Conservation (phyloP, 1,140 invertebrate species). For the Megalonaias nervosa region DNA sequence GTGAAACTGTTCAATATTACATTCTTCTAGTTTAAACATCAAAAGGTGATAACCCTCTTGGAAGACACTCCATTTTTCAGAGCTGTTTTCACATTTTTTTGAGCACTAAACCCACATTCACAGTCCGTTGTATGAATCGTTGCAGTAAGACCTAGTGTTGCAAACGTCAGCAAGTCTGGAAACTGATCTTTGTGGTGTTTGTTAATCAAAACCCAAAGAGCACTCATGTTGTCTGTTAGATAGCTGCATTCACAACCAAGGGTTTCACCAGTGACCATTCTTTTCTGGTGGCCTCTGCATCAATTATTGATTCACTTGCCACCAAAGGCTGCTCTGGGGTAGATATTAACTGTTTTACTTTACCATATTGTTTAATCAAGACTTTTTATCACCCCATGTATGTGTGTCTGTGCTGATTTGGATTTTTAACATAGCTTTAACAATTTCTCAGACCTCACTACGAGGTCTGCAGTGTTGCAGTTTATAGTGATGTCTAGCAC, state of each 20-base stretch:
- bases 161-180: background rate
- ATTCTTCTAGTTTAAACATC: background rate
- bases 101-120: slow-evolving; percentile 15
- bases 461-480: too few relatives aligned
- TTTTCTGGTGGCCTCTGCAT: background rate
- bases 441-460: too few relatives aligned
- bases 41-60: background rate
- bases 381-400: background rate
- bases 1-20: background rate
- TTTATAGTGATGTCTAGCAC: too few relatives aligned
- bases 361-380: slow-evolving; percentile 12
- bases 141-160: background rate
- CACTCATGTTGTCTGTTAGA: slow-evolving; percentile 1
- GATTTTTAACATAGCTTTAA: too few relatives aligned
- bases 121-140: slow-evolving; percentile 3
- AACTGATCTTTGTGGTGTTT: background rate
- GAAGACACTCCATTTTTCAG: background rate
- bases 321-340: background rate
- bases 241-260: background rate
- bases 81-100: background rate
- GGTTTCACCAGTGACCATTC: background rate
- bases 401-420: too few relatives aligned
- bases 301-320: background rate
- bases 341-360: background rate
- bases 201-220: slow-evolving; percentile 9